Evolutionary conservation across 2,888 invertebrate genomes (phyloP).

Genomic region (Microctonus hyperodae): DNA sequence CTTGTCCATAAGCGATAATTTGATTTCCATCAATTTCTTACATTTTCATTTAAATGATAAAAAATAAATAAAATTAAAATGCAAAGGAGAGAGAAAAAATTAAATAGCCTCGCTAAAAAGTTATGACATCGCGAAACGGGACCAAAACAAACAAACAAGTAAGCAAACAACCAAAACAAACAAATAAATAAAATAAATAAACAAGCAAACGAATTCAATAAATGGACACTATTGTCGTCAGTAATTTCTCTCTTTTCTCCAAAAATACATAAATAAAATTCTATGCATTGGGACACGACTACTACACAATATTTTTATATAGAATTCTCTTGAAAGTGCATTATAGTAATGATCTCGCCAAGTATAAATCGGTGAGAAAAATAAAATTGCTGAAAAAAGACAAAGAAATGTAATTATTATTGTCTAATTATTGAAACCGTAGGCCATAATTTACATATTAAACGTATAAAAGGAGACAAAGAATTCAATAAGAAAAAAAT

Average conservation of each 20-base stretch:
- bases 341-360: constrained; percentile 55
- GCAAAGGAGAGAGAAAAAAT: constrained; percentile 32
- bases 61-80: neutral
- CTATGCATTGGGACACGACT: constrained; percentile 56
- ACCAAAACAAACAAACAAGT: constrained; percentile 52
- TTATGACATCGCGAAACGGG: constrained; percentile 56
- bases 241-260: constrained; percentile 34
- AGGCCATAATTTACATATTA: neutral
- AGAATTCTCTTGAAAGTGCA: constrained; percentile 61
- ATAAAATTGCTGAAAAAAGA: constrained; percentile 8
- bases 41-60: neutral
- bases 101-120: constrained; percentile 52
- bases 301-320: constrained; percentile 61
- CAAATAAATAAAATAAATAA: too few species aligned
- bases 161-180: too few species aligned
- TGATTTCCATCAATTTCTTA: too few species aligned
- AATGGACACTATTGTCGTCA: constrained; percentile 51
- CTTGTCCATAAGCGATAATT: too few species aligned
- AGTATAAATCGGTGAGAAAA: constrained; percentile 42
- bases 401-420: neutral
- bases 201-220: constrained; percentile 5
- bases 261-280: constrained; percentile 42
- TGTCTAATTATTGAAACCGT: neutral
- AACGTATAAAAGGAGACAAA: neutral
- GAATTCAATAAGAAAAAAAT: neutral